Base-by-base conservation (phyloP, 2,797 vertebrate genomes). In the Sebastolobus altivelis region DNA sequence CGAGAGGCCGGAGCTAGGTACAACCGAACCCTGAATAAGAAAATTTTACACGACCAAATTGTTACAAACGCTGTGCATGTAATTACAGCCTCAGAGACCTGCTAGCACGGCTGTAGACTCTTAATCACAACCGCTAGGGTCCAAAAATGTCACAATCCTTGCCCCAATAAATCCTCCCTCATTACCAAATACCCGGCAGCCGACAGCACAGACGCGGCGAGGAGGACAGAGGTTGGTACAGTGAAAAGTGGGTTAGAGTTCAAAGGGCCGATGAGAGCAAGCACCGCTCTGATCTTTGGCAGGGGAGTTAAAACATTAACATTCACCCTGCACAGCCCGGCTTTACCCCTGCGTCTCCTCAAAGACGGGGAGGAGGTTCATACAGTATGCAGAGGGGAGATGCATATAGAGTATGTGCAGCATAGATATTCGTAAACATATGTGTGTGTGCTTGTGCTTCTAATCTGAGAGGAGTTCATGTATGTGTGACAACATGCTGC, bases 251-350 rank as follows among this genome's bases (percentile, higher is more conserved):
- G 86, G 90, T 85, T 82, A 84, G 65, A 81, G 93, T 92, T 94
- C 88, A 94, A 93, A 95, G 85, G 84, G 84, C 78, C 4, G 78
- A 89, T 77, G 75, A 82, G 83, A 87, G 79, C 86, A 72, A 75
- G 79, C 90, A 8, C 62, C 2, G 79, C 88, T 90, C 83, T 94
- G 91, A 95, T 94, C 93, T 93, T 88, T 87, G 88, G 70, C 83
- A 90, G 88, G 77, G 85, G 89, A 90, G 90, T 86, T 88, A 89
- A 88, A 89, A 85, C 88, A 95, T 95, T 94, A 94, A 87, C 83
- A 92, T 94, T 93, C 90, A 88, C 59, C 74, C 77, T 38, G 79
- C 80, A 78, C 75, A 67, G 79, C 80, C 29, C 27, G 65, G 75
- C 77, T 85, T 87, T 73, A 87, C 43, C 77, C 77, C 92, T 75